A percentile compares a stretch with the other conserved stretches of the same genome.
Evolutionary conservation across 30 jellyfish, hydroid and myxozoan genomes (phyloP).

Genomic region (Nemopilema nomurai): DNA sequence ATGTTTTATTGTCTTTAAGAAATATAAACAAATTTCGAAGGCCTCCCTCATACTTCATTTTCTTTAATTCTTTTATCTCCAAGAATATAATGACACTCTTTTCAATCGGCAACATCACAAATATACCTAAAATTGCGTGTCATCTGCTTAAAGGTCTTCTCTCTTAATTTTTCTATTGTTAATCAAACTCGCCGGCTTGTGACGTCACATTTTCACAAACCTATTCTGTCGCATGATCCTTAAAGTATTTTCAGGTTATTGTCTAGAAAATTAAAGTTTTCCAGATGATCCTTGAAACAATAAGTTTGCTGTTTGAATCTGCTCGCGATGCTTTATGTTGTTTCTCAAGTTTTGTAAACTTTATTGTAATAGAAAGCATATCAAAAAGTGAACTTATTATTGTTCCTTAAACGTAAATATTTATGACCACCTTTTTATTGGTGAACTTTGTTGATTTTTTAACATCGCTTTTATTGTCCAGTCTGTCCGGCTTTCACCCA

Average conservation of each 20-base stretch:
- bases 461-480: neutral
- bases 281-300: neutral
- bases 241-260: neutral
- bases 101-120: neutral
- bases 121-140: too few relatives aligned
- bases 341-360: neutral
- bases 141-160: neutral
- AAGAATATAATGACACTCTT: neutral
- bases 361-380: neutral
- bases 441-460: neutral
- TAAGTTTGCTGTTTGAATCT: neutral
- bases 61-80: neutral
- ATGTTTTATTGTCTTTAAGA: neutral
- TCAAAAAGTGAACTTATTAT: neutral
- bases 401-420: neutral
- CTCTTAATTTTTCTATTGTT: neutral
- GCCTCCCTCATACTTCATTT: neutral
- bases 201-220: neutral
- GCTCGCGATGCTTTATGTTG: neutral
- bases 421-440: neutral
- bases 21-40: neutral
- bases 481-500: neutral
- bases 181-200: neutral
- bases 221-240: neutral
- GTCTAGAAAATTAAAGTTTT: too few relatives aligned